Base-by-base conservation (phyloP, 2,888 invertebrate species). In the Dryadula phaetusa region DNA sequence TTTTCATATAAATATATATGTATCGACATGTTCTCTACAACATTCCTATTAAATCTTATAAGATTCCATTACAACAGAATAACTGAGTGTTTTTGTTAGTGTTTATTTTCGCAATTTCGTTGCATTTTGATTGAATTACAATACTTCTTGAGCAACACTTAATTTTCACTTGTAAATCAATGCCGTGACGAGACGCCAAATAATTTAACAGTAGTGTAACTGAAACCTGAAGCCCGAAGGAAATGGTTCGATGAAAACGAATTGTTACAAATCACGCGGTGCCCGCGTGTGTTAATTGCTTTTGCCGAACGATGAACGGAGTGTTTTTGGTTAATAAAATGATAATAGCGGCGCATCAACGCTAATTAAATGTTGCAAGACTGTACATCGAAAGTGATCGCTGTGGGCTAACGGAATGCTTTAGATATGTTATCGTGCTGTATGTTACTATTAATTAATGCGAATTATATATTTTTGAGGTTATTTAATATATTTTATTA, bases 291-390 rank as follows among this genome's bases (percentile, higher is more conserved):
- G 53, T 34, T 54, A 46, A 46, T 64, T 54, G 54, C 32, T 56
- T 37, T 64, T 64, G 46, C 46, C 34, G 22, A 56, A 54, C 53
- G n/a, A 37, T 46, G 44, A 46, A 37, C 34, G 37, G 40, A 54
- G 44, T 37, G 56, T 37, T 64, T 64, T 64, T n/a, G 44, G 18
- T 47, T 37, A 46, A 37, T 63, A 22, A 52, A 54, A 44, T 60
- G 40, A 54, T 64, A 42, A 64, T 46, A 20, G 64, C 56, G 28
- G 32, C 32, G 25, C 42, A 53, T 53, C 42, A 37, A 28, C 47
- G 46, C 8, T 64, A 37, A 56, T 56, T 56, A 56, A 64, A 54
- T 16, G 28, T 63, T 63, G 63, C 63, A 54, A n/a, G 20, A 32
- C 18, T 20, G 60, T 37, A 28, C 20, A 20, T 52, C 10, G 53